These are phyloP conservation scores for Ptychoptera contaminata DNA, from an alignment of 2,888 invertebrate genomes.

Conservation along the genomic window DNA sequence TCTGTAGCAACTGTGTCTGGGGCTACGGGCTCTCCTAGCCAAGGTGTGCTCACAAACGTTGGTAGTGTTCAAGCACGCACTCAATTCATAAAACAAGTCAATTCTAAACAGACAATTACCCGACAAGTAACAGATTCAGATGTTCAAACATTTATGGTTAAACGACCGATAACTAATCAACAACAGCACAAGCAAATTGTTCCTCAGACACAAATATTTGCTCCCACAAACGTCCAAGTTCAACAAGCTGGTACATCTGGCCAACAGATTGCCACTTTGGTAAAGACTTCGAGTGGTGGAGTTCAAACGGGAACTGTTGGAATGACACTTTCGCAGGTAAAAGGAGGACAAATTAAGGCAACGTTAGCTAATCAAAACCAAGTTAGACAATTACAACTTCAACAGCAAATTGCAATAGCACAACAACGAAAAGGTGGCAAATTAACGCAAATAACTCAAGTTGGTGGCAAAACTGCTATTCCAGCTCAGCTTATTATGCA, in stretches of 20 bases:
- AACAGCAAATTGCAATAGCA: slow-evolving; percentile 37
- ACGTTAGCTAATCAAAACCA: slow-evolving; percentile 46
- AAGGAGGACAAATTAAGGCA: slow-evolving; percentile 32
- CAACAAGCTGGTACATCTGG: slow-evolving; percentile 19
- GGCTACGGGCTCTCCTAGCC: slow-evolving; percentile 22
- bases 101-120: slow-evolving; percentile 32
- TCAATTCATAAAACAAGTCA: slow-evolving; percentile 28
- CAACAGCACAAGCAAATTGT: slow-evolving; percentile 26
- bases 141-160: slow-evolving; percentile 36
- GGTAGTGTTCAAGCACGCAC: slow-evolving; percentile 28
- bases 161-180: slow-evolving; percentile 32
- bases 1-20: slow-evolving; percentile 14
- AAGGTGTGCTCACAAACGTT: slow-evolving; percentile 35
- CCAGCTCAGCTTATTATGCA: slow-evolving; percentile 58
- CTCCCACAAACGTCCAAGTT: slow-evolving; percentile 36
- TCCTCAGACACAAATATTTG: slow-evolving; percentile 38
- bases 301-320: slow-evolving; percentile 26
- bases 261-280: slow-evolving; percentile 25
- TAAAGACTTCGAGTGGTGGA: slow-evolving; percentile 32
- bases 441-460: slow-evolving; percentile 35
- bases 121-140: slow-evolving; percentile 40
- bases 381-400: slow-evolving; percentile 46
- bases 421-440: slow-evolving; percentile 44
- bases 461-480: slow-evolving; percentile 31
- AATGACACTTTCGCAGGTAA: slow-evolving; percentile 26